Evolutionary conservation across 1,140 invertebrate genomes (phyloP).

Genomic region (Zaprionus tsacasi): DNA sequence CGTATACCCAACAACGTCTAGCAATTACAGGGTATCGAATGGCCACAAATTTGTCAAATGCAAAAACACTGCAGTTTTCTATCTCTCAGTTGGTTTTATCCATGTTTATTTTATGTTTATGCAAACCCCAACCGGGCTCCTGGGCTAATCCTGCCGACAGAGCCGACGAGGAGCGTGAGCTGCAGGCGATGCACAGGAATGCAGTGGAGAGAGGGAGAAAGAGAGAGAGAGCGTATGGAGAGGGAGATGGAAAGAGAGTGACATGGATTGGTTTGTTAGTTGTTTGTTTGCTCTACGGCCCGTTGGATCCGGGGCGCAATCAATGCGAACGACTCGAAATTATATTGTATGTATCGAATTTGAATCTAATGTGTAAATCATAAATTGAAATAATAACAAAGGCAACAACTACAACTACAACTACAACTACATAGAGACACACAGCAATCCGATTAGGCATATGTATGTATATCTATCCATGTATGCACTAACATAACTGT

Average conservation of each 20-base stretch:
- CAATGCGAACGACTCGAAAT: constrained; percentile 41
- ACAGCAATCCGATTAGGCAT: constrained; percentile 61
- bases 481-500: constrained; percentile 13
- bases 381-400: constrained; percentile 45
- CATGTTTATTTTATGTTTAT: constrained; percentile 54
- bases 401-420: constrained; percentile 13
- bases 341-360: constrained; percentile 54
- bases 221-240: too few relatives aligned
- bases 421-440: neutral
- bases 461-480: constrained; percentile 42
- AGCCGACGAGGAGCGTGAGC: neutral
- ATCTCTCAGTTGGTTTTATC: constrained; percentile 38
- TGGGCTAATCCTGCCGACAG: constrained; percentile 35
- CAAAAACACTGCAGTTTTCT: constrained; percentile 49
- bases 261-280: constrained; percentile 10
- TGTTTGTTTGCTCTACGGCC: neutral
- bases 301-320: constrained; percentile 14
- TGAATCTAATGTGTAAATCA: constrained; percentile 71
- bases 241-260: neutral
- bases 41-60: constrained; percentile 53
- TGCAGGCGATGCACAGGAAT: constrained; percentile 3
- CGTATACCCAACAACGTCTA: neutral
- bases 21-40: constrained; percentile 31
- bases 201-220: neutral
- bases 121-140: constrained; percentile 32